Conservation (phyloP, 2,797 vertebrate species). For the Melanotaenia maccullochi region DNA sequence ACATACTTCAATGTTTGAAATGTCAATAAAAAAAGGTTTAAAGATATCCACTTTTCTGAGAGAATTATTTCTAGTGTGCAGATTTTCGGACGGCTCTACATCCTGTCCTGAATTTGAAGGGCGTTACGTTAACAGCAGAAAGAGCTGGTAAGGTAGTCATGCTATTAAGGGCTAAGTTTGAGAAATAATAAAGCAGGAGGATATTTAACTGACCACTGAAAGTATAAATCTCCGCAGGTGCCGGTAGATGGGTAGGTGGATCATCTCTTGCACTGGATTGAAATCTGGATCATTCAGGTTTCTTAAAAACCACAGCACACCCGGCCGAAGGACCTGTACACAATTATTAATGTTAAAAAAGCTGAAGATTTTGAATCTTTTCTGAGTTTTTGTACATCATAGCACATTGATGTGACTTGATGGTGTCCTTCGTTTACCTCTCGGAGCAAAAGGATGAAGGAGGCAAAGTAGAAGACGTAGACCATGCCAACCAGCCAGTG, state of each 20-base stretch:
- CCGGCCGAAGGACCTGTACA: slow-evolving; percentile 91
- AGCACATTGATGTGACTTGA: neutral
- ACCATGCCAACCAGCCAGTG: slow-evolving; percentile 99
- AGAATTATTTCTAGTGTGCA: too few species aligned
- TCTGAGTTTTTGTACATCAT: neutral
- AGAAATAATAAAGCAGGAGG: neutral
- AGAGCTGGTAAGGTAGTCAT: too few species aligned
- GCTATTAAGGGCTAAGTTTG: too few species aligned
- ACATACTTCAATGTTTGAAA: too few species aligned
- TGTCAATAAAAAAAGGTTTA: too few species aligned
- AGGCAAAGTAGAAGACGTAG: slow-evolving; percentile 98
- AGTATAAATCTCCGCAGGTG: slow-evolving; percentile 96
- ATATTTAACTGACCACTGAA: slow-evolving; percentile 88
- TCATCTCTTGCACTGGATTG: slow-evolving; percentile 98
- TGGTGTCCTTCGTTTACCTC: slow-evolving; percentile 81
- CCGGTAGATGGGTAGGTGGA: slow-evolving; percentile 95
- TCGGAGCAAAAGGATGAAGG: slow-evolving; percentile 94
- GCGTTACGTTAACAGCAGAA: too few species aligned
- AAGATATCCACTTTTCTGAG: too few species aligned
- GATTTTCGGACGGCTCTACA: too few species aligned
- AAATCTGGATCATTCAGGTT: slow-evolving; percentile 98
- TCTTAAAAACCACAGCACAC: slow-evolving; percentile 96
- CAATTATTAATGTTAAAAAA: neutral
- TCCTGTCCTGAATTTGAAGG: too few species aligned
- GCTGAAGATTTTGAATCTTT: neutral